Evolutionary conservation across 2,113 vertebrate genomes (phyloP).

Genomic region (Microtus pennsylvanicus): DNA sequence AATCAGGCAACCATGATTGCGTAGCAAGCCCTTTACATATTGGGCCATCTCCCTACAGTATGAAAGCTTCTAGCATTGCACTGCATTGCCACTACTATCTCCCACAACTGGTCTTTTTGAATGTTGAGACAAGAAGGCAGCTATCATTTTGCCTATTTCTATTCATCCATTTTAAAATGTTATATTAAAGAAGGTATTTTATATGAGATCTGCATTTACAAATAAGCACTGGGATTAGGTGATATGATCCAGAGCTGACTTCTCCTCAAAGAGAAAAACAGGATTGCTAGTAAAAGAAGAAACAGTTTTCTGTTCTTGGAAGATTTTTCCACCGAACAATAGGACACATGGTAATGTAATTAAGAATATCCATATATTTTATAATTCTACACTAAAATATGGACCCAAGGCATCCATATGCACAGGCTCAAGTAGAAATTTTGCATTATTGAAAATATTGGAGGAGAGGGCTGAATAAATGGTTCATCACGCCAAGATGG

Average conservation of each 20-base stretch:
- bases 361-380: constrained; percentile 3
- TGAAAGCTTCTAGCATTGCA: not conserved
- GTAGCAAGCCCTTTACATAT: not conserved
- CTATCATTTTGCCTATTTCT: not conserved
- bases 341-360: not conserved
- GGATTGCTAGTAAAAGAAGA: constrained; percentile 10
- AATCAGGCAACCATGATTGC: not conserved
- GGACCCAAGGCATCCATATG: not conserved
- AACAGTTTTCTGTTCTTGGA: not conserved
- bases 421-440: not conserved
- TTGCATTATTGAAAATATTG: not conserved
- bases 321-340: not conserved
- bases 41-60: not conserved
- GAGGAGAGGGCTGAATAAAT: not conserved
- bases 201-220: not conserved
- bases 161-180: not conserved
- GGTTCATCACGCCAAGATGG: not conserved
- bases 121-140: not conserved
- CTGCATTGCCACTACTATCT: accelerated
- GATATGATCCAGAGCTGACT: not conserved
- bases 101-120: not conserved
- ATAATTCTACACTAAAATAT: constrained; percentile 22
- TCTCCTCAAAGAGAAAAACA: not conserved
- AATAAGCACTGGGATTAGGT: not conserved
- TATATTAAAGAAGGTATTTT: not conserved